phyloP scores from a whole-genome alignment of 2,888 invertebrate genomes.

The Lepidonotus clava region DNA sequence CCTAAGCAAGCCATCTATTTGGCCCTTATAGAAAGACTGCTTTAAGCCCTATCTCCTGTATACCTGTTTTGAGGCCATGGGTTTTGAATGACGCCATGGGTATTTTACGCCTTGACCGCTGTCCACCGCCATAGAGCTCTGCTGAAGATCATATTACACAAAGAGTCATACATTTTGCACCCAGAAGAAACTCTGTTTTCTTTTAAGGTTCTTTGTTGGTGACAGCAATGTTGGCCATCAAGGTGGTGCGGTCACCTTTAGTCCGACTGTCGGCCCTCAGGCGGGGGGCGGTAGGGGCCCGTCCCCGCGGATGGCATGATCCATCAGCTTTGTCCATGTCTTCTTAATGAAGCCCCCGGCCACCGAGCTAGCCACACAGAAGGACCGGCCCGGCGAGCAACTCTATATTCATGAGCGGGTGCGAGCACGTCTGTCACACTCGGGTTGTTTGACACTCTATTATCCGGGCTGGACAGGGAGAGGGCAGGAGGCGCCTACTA shows the following conservation, averaged over 20 bases:
- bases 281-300: background rate
- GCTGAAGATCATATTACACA: too few species aligned
- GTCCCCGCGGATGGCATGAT: constrained; percentile 27
- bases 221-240: background rate
- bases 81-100: too few species aligned
- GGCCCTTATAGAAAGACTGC: too few species aligned
- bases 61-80: too few species aligned
- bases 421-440: constrained; percentile 43
- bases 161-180: too few species aligned
- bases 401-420: constrained; percentile 33
- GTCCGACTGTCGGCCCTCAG: background rate
- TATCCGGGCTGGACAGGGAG: constrained; percentile 29
- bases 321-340: constrained; percentile 48
- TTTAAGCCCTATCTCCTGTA: too few species aligned
- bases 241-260: background rate
- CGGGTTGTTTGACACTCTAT: constrained; percentile 42
- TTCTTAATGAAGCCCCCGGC: constrained; percentile 34
- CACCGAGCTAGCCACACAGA: background rate
- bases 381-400: background rate
- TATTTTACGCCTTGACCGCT: too few species aligned
- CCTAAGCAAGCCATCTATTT: too few species aligned
- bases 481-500: background rate
- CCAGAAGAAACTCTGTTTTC: too few species aligned
- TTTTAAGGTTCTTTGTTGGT: too few species aligned
- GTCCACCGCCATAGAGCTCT: too few species aligned